phyloP scores from a whole-genome alignment of 2,888 invertebrate genomes.

The Spilarctia lutea region DNA sequence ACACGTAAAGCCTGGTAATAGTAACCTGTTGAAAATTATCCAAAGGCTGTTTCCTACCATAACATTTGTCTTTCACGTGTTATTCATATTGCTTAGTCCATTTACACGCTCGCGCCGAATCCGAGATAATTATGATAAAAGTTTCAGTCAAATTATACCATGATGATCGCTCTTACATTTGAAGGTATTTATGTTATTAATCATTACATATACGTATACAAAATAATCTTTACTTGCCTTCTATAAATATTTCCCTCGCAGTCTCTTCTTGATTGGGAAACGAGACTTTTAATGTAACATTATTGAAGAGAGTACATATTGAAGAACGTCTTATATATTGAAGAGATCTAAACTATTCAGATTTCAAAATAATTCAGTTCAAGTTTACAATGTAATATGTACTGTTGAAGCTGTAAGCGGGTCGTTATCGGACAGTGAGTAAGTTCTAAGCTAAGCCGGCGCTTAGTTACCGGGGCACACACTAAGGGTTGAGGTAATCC shows the following conservation, averaged over 20 bases:
- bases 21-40: no score
- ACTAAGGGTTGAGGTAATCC: conserved; percentile 24
- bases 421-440: conserved; percentile 23
- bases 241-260: no score
- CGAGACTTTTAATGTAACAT: neutral
- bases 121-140: neutral
- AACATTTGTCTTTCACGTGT: no score
- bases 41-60: no score
- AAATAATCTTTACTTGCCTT: neutral
- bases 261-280: neutral
- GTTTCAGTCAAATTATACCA: neutral
- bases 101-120: neutral
- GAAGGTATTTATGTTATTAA: no score
- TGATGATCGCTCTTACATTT: no score
- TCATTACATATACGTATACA: neutral
- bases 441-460: conserved; percentile 33
- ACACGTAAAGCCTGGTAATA: no score
- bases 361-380: neutral
- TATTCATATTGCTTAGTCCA: no score
- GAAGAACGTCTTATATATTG: neutral
- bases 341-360: neutral
- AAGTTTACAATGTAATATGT: neutral
- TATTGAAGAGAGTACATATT: no score
- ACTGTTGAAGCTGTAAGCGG: conserved; percentile 1
- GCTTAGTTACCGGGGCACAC: conserved; percentile 44